These are phyloP conservation scores for Axis porcinus DNA, from an alignment of 2,113 vertebrate species.

Conservation along the genomic window DNA sequence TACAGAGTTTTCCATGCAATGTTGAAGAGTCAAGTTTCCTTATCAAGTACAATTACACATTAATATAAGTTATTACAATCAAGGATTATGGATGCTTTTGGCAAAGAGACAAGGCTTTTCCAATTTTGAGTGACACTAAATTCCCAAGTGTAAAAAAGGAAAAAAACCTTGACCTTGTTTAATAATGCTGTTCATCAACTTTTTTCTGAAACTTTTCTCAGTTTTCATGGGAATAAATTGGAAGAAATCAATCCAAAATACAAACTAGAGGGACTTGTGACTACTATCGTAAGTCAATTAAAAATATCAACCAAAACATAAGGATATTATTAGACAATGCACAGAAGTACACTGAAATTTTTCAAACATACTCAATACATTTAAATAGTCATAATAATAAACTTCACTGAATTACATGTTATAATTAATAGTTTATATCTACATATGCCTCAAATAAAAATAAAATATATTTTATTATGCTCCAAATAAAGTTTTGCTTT, in stretches of 20 bases:
- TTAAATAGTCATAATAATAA: conserved; percentile 14
- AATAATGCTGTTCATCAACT: conserved; percentile 10
- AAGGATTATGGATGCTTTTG: not conserved
- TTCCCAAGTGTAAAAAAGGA: conserved; percentile 1
- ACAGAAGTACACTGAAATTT: not conserved
- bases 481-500: not conserved
- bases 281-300: not conserved
- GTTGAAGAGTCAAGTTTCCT: not conserved
- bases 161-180: conserved; percentile 23
- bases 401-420: not conserved
- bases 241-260: conserved; percentile 6
- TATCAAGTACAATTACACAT: not conserved
- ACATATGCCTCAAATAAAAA: not conserved
- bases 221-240: not conserved
- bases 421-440: not conserved
- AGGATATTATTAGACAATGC: not conserved
- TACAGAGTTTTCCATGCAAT: not conserved
- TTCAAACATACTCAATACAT: not conserved
- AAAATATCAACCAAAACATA: conserved; percentile 3
- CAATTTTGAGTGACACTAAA: conserved; percentile 16
- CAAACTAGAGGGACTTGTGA: not conserved
- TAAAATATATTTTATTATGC: not conserved
- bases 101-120: conserved; percentile 18
- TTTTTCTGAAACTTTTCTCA: conserved; percentile 29
- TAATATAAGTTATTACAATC: not conserved